phyloP scores from a whole-genome alignment of 2,888 invertebrate genomes.

The Dynastes maya region DNA sequence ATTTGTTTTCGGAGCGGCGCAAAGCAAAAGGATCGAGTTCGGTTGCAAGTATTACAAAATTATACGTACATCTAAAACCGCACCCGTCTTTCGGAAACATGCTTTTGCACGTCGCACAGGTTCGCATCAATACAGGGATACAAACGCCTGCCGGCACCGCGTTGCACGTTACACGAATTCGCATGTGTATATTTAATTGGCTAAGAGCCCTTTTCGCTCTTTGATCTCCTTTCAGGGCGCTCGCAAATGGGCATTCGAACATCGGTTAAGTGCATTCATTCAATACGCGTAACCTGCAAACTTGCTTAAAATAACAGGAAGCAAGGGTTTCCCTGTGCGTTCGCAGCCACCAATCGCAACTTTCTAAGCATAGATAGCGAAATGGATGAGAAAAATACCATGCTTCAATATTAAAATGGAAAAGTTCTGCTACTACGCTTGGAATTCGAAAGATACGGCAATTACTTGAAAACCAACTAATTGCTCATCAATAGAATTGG shows the following conservation, averaged over 20 bases:
- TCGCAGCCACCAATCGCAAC: neutral
- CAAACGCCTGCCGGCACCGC: slow-evolving; percentile 22
- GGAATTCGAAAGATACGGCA: too few relatives aligned
- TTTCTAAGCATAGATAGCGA: neutral
- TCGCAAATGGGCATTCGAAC: slow-evolving; percentile 60
- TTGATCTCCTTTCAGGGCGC: slow-evolving; percentile 65
- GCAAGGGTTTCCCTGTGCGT: neutral
- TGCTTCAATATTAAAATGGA: neutral
- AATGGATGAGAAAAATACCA: neutral
- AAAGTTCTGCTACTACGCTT: too few relatives aligned
- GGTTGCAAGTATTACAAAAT: neutral
- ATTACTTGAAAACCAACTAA: too few relatives aligned
- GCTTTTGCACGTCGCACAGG: slow-evolving; percentile 18
- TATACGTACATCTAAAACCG: neutral
- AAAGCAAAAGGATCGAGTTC: slow-evolving; percentile 4
- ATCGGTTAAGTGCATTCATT: slow-evolving; percentile 65
- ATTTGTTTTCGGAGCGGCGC: slow-evolving; percentile 56
- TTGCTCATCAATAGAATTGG: too few relatives aligned
- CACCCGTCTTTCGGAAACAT: neutral
- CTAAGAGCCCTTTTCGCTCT: slow-evolving; percentile 63
- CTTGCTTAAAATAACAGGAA: slow-evolving; percentile 24
- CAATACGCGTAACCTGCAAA: slow-evolving; percentile 48
- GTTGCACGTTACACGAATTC: slow-evolving; percentile 1
- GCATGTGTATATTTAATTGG: slow-evolving; percentile 63
- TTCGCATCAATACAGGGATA: slow-evolving; percentile 30